Evolutionary conservation across 2,888 invertebrate species (phyloP).

Genomic region (Orgyia antiqua): DNA sequence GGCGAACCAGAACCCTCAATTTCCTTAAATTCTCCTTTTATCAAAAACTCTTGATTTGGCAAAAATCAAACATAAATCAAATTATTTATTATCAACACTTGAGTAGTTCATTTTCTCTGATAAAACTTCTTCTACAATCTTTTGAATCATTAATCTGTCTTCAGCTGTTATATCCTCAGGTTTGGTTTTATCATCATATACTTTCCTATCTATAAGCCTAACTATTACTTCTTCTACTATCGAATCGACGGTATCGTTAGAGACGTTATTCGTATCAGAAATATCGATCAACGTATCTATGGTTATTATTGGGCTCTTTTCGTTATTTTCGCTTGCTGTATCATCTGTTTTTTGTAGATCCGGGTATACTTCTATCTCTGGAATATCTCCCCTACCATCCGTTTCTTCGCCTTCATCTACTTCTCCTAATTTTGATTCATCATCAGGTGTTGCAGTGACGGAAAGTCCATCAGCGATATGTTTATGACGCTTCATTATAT

Average conservation of each 20-base stretch:
- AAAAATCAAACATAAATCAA: no score
- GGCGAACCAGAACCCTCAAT: no score
- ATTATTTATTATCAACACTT: constrained; percentile 34
- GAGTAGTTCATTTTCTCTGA: constrained; percentile 61
- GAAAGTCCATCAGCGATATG: constrained; percentile 57
- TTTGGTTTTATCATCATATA: constrained; percentile 72
- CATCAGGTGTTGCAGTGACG: constrained; percentile 35
- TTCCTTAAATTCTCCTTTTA: no score
- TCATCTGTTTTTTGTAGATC: constrained; percentile 11
- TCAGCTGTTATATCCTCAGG: constrained; percentile 65
- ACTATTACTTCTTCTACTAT: constrained; percentile 71
- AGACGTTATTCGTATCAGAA: constrained; percentile 25
- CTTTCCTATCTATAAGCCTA: constrained; percentile 69
- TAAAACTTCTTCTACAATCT: constrained; percentile 69
- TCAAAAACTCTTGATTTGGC: no score
- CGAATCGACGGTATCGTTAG: constrained; percentile 58
- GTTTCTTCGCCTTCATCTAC: constrained; percentile 29
- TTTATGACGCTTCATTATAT: constrained; percentile 71
- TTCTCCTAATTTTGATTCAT: constrained; percentile 25
- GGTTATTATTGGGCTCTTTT: constrained; percentile 13
- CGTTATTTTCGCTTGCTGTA: constrained; percentile 13
- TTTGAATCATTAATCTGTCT: constrained; percentile 64
- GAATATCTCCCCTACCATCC: constrained; percentile 53
- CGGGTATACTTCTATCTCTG: constrained; percentile 32
- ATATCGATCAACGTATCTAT: constrained; percentile 21